Evolutionary conservation across 2,113 vertebrate genomes (phyloP), one percentile per base, ranked within the genome.

Genomic region (Pandion haliaetus): DNA sequence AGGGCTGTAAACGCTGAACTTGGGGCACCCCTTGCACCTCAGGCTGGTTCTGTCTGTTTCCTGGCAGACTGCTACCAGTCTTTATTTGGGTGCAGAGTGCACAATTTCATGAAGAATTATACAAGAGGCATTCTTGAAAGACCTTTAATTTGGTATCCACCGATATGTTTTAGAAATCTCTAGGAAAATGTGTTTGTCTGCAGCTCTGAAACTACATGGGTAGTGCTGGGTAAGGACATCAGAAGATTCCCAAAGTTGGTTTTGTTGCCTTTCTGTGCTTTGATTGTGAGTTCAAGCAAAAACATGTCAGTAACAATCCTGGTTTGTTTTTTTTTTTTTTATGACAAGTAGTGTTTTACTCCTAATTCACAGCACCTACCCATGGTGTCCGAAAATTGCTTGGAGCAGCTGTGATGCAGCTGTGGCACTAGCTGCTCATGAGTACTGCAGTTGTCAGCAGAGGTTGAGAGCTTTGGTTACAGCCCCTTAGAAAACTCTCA

Each of bases 371-470:
- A 77, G 88, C 82, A 61, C 65, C 36, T 76, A 57, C 23, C 42
- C 20, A 1, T 50, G 52, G 65, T 93, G 85, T 94, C 45, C 6
- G 20, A 59, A 93, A 91, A 55, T 38, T 8, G 31, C 85, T 67
- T 90, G 82, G 79, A 90, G 85, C 93, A 96, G 96, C 94, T 97
- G 85, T 90, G 88, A 29, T 79, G 57, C 96, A 96, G 96, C 96
- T 97, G 90, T 31, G 40, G 83, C 55, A 36, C 62, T 88, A 78
- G 86, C 62, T 40, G 49, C 91, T 97, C 74, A 13, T 36, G 78
- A 47, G 74, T 63, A 63, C 91, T 74, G 57, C 31, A 14, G 73
- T 95, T 79, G 47, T 59, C 90, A 52, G 69, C 89, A 90, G 93
- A 82, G 83, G 49, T 8, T 59, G 79, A 44, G 29, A 49, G 78